Conservation (phyloP, 2,113 vertebrate species). For the Melanerpes aurifrons region DNA sequence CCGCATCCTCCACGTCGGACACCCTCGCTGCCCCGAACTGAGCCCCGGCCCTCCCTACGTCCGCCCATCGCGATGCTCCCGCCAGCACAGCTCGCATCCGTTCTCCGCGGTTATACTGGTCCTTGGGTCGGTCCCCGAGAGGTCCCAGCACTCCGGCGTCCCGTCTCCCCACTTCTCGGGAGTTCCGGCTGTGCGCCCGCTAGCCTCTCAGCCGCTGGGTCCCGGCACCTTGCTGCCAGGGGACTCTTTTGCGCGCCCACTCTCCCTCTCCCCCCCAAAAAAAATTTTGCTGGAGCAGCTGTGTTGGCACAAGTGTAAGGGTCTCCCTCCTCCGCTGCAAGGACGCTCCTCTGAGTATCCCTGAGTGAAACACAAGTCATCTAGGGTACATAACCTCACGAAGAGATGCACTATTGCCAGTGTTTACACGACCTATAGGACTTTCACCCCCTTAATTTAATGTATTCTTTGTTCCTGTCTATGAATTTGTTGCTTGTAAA, state of each 20-base stretch:
- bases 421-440: slow-evolving; percentile 79
- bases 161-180: not conserved
- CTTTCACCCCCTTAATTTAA: slow-evolving; percentile 80
- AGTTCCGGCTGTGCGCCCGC: not conserved
- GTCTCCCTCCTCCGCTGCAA: not conserved
- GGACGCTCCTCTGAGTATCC: not conserved
- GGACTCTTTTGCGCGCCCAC: not conserved
- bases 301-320: not conserved
- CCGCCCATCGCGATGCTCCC: too few species aligned
- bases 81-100: not conserved
- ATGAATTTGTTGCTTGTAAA: slow-evolving; percentile 81
- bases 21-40: slow-evolving; percentile 86
- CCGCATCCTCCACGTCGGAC: slow-evolving; percentile 85
- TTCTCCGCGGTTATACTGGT: not conserved
- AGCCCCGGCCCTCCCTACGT: slow-evolving; percentile 14
- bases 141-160: not conserved
- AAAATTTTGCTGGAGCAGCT: not conserved
- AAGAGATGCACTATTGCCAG: slow-evolving; percentile 79
- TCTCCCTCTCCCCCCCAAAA: too few species aligned
- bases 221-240: not conserved
- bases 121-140: not conserved
- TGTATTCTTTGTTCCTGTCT: slow-evolving; percentile 70
- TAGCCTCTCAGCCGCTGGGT: not conserved
- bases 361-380: slow-evolving; percentile 27
- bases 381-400: slow-evolving; percentile 57